Base-by-base conservation (phyloP, 2,113 vertebrate species). In the Lamprotornis superbus region DNA sequence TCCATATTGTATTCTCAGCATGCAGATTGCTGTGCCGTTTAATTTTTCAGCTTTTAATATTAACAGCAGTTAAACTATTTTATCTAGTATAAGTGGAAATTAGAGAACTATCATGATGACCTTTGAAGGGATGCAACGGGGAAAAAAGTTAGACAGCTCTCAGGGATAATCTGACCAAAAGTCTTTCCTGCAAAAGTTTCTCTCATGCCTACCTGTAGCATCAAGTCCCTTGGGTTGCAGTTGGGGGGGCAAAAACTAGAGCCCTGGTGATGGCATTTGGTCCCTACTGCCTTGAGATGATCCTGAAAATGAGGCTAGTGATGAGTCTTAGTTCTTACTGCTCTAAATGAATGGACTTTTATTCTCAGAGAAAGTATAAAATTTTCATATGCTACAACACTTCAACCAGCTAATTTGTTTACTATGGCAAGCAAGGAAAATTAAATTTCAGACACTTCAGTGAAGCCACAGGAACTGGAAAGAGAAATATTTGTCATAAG, bases 311-410 rank as follows among this genome's bases (percentile, higher is more conserved):
- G 35, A 65, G 27, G 11, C 17, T 64, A 31, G 12, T 55, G 35
- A 42, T 74, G 31, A 74, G 30, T 8, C 39, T 63, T 55, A 55
- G 15, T 61, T 82, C 60, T 74, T 88, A 9, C 11, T 56, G 10
- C 9, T 40, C 40, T 88, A 42, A 60, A 64, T 37, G 9, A 53
- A n/a, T 52, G 70, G 30, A 47, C 35, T 82, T 83, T n/a, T 71
- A 16, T 71, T 81, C 40, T 74, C 15, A n/a, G 17, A 79, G n/a
- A 68, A 9, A 75, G 47, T 52, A 47, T 65, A 74, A 52, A 78
- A 49, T 3, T 78, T 70, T 44, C 3, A 13, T 27, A 8, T 57
- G 46, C 42, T 82, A 14, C 0, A 0, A 14, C 0, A 0, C 40
- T 47, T 28, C 24, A 83, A 42, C 37, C 27, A 67, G 24, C 37